Base-by-base conservation (phyloP, 2,888 invertebrate species). In the Polydrusus pterygomalis region DNA sequence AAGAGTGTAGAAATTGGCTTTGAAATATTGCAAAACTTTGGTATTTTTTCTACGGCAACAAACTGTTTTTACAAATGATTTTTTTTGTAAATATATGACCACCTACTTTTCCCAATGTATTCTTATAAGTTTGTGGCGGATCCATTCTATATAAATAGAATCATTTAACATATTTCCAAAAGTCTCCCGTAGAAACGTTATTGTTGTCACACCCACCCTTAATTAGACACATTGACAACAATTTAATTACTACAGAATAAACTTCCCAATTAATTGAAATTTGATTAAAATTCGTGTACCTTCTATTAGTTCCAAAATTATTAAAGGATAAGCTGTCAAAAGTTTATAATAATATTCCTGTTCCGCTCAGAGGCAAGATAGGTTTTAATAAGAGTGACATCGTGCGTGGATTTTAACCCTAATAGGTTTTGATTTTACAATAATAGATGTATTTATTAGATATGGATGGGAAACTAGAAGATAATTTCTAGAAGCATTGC, bases 301-400 rank as follows among this genome's bases (percentile, higher is more conserved):
- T 45, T n/a, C 13, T 45, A 45, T 15, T 45, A 45, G 45, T 45
- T 13, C 40, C 40, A 2, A 13, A 40, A 11, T 40, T 40, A 45
- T 45, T n/a, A 15, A 45, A 45, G n/a, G 45, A 45, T 45, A 45
- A 15, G 45, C 45, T 45, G 45, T 45, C 45, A 45, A n/a, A 45
- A 45, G 13, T 45, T 45, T 45, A 45, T 45, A 45, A 45, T 45
- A 45, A 45, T 45, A 45, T 45, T 45, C 45, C 15, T 45, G 45
- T n/a, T 45, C n/a, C n/a, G 45, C 5, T 45, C 13, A n/a, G 6
- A 45, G 13, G 6, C 45, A 45, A 9, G 34, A 34, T 9, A n/a
- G n/a, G 45, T 5, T 15, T 45, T 13, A 15, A 45, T 45, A 45
- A 11, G 45, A 6, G 13, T 13, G 13, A 45, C 15, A 10, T 45